Percentiles rank a stretch among this genome's conserved stretches.
Conservation (phyloP, 92 coral and sea anemone species). For the Heliopora coerulea region DNA sequence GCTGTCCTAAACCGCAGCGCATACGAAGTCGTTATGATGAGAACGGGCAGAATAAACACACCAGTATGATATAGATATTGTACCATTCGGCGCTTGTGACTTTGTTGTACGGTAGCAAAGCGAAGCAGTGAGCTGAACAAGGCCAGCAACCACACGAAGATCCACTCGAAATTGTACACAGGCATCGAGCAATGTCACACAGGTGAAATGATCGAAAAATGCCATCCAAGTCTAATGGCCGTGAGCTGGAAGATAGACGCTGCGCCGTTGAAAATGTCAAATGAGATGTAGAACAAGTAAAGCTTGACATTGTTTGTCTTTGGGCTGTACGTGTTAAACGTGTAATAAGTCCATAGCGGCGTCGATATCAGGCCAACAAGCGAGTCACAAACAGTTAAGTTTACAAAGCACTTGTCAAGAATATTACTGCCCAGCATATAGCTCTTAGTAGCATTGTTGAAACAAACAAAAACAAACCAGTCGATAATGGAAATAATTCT, state of each 20-base stretch:
- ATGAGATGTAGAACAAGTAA: constrained; percentile 64
- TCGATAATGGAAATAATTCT: too few species aligned
- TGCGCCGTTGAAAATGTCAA: constrained; percentile 80
- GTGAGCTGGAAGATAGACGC: constrained; percentile 83
- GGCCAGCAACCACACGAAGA: constrained; percentile 72
- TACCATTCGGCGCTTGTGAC: constrained; percentile 57
- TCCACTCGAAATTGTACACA: constrained; percentile 59
- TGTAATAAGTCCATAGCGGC: constrained; percentile 72
- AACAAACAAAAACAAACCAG: too few species aligned
- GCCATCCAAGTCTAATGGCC: constrained; percentile 79
- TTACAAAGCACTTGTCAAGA: too few species aligned
- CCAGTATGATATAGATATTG: constrained; percentile 61
- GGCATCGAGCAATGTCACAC: constrained; percentile 71
- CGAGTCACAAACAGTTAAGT: constrained; percentile 68
- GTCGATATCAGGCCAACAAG: constrained; percentile 81
- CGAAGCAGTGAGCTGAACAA: constrained; percentile 63
- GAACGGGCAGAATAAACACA: constrained; percentile 68
- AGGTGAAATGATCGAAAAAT: constrained; percentile 82
- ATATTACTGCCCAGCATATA: too few species aligned
- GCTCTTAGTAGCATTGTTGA: too few species aligned
- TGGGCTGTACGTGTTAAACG: constrained; percentile 27
- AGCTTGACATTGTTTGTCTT: constrained; percentile 17
- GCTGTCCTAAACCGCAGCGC: constrained; percentile 53
- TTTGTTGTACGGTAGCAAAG: constrained; percentile 66
- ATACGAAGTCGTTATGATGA: constrained; percentile 66